Evolutionary conservation across 2,113 vertebrate species (phyloP).

Genomic region (Mugil cephalus): DNA sequence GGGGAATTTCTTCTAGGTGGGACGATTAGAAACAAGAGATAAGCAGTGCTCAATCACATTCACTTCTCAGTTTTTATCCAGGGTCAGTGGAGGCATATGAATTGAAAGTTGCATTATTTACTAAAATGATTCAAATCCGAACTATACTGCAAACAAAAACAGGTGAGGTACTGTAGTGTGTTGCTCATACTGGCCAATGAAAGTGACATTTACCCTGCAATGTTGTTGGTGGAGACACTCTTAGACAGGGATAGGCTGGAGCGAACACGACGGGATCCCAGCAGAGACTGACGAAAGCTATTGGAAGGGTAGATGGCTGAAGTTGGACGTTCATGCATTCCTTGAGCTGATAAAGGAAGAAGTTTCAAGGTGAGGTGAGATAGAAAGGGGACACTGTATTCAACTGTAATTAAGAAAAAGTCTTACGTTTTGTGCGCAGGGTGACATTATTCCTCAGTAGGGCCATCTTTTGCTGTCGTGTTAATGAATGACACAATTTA

Average conservation of each 20-base stretch:
- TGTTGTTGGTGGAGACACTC: constrained; percentile 95
- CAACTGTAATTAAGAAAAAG: neutral
- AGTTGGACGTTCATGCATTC: constrained; percentile 87
- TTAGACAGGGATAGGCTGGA: constrained; percentile 90
- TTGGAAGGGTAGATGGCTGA: constrained; percentile 93
- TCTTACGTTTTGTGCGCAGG: constrained; percentile 90
- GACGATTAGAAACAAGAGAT: too few relatives aligned
- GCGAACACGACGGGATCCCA: constrained; percentile 88
- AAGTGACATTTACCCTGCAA: constrained; percentile 87
- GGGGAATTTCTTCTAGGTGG: too few relatives aligned
- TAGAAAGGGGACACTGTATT: neutral
- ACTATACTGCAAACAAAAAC: neutral
- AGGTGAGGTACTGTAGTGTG: neutral
- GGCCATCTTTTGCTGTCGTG: constrained; percentile 91
- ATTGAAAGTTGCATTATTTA: too few relatives aligned
- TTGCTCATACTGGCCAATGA: neutral
- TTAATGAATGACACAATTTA: constrained; percentile 22
- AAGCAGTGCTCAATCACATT: too few relatives aligned
- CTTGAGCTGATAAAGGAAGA: constrained; percentile 72
- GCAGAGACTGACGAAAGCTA: constrained; percentile 90
- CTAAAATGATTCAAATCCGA: too few relatives aligned
- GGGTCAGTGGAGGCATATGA: too few relatives aligned
- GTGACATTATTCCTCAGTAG: constrained; percentile 90
- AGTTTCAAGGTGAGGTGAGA: neutral
- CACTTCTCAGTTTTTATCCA: too few relatives aligned